A percentile compares a stretch with the other conserved stretches of the same genome.
Evolutionary conservation across 2,888 invertebrate species (phyloP).

Genomic region (Plebejus melissa): DNA sequence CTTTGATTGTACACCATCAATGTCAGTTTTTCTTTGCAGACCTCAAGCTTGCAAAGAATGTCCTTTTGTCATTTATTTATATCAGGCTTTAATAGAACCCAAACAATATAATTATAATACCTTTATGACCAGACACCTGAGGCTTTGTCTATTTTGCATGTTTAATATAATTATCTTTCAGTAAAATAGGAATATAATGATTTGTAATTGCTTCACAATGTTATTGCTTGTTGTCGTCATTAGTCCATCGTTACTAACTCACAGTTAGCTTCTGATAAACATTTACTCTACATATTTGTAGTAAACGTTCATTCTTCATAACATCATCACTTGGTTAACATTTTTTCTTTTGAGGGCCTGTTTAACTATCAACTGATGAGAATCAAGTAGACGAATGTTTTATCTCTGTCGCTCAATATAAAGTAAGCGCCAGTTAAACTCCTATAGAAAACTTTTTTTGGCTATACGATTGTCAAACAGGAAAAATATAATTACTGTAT

Average conservation of each 20-base stretch:
- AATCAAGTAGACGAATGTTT: not conserved
- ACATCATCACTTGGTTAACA: not conserved
- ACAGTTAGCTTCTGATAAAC: constrained; percentile 11
- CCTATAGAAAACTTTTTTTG: not conserved
- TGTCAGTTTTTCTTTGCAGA: not conserved
- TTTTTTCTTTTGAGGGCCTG: not conserved
- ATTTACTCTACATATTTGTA: not conserved
- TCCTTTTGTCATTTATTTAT: not conserved
- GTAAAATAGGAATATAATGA: not conserved
- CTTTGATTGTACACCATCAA: not conserved
- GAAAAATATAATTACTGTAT: too few relatives aligned
- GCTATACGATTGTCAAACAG: too few relatives aligned
- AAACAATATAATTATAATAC: not conserved
- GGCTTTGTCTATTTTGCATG: not conserved
- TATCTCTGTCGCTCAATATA: not conserved
- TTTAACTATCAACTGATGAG: not conserved
- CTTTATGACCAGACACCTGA: not conserved
- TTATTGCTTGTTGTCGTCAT: not conserved
- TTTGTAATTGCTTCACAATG: constrained; percentile 1
- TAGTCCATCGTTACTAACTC: not conserved
- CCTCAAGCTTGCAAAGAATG: not conserved
- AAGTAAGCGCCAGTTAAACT: not conserved
- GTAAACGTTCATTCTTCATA: not conserved
- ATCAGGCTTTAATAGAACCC: too few relatives aligned
- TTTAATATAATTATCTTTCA: constrained; percentile 2